Conservation (phyloP, 2,797 vertebrate genomes). For the Macropus fuliginosus region DNA sequence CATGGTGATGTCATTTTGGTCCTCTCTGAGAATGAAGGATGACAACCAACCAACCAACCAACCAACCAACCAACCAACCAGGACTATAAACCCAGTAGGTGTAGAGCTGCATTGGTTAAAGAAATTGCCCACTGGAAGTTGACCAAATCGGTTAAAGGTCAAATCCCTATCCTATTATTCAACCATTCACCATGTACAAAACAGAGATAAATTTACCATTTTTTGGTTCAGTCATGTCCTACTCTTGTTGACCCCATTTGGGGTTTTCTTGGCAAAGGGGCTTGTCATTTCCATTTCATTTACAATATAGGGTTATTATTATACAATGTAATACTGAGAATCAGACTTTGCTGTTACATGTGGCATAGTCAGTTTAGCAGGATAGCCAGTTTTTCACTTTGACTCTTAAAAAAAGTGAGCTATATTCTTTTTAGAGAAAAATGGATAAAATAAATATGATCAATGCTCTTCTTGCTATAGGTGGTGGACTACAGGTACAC, state of each 20-base stretch:
- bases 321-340: neutral
- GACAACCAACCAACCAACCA: too few species aligned
- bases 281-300: neutral
- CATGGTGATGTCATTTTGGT: too few species aligned
- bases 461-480: neutral
- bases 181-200: neutral
- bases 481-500: neutral
- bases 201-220: neutral
- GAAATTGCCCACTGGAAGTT: neutral
- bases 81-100: too few species aligned
- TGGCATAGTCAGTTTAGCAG: neutral
- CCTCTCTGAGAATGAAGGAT: too few species aligned
- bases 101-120: neutral
- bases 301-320: neutral
- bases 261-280: neutral
- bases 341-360: neutral
- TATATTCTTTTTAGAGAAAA: neutral
- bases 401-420: neutral
- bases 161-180: neutral
- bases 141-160: neutral
- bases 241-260: neutral
- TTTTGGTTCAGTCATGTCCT: neutral
- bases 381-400: neutral
- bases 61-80: too few species aligned
- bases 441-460: neutral